Evolutionary conservation across 2,113 vertebrate species (phyloP), one percentile per base, ranked within the genome.

Genomic region (Paracanthobrama guichenoti): DNA sequence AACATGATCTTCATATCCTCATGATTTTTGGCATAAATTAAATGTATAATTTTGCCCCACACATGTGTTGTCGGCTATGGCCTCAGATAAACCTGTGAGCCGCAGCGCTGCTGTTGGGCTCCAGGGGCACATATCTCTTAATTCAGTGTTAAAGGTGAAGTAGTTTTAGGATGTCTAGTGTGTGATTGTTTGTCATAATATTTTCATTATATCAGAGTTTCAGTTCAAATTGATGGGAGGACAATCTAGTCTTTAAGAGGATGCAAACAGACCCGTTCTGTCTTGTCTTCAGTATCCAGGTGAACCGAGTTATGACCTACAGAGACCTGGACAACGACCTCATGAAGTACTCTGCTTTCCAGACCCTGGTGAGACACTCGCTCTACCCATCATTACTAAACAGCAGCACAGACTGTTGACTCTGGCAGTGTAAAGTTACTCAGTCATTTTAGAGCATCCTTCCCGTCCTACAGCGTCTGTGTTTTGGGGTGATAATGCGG

Each of bases 261-360:
- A 66, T 66, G 62, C 16, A 22, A 71, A 71, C 39, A 6, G 20
- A 72, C 42, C 78, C 4, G 4, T 35, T 35, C 2, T 35, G 35
- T 79, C 4, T 24, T 13, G 86, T 46, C 89, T 73, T 57, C 91
- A 99, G 98, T 42, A 77, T 98, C 82, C 98, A 98, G 88, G 97
- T 98, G 87, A 99, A 97, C 92, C 92, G 96, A 79, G 98, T 99
- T 72, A 95, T 99, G 95, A 98, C 98, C 79, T 99, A 97, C 93
- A 95, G 95, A 79, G 97, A 99, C 89, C 93, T 99, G 91, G 97
- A 99, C 93, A 97, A 96, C 83, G 98, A 99, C 89, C 95, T 99
- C 44, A 97, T 96, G 96, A 96, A 96, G 88, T 96, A 95, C 2
- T 94, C 97, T 50, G 96, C 97, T 22, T 98, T 99, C 89, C 97